phyloP scores from a whole-genome alignment of 2,888 invertebrate species.

The Sipunculus nudus region DNA sequence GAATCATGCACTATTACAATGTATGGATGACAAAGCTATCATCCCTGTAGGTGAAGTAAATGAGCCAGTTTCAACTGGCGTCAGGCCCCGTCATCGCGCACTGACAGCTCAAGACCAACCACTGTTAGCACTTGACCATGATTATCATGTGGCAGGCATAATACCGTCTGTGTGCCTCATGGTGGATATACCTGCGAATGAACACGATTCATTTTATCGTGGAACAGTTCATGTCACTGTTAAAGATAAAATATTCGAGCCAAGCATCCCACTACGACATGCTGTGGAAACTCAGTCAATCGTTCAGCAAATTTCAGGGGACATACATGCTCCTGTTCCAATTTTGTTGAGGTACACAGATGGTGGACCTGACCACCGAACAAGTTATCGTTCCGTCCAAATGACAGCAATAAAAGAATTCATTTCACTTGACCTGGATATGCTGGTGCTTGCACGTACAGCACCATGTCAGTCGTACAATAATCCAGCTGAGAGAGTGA shows the following conservation, averaged over 20 bases:
- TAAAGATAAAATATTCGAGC: constrained; percentile 35
- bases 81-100: constrained; percentile 15
- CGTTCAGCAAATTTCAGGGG: too few species aligned
- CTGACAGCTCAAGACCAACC: constrained; percentile 6
- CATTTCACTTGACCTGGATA: constrained; percentile 21
- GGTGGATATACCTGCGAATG: constrained; percentile 26
- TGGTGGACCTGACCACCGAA: constrained; percentile 31
- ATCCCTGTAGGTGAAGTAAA: constrained; percentile 28
- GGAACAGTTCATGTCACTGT: constrained; percentile 35
- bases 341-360: constrained; percentile 19
- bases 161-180: constrained; percentile 31
- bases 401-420: constrained; percentile 20
- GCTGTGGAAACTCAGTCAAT: constrained; percentile 25
- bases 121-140: constrained; percentile 31
- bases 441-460: constrained; percentile 19
- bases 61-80: constrained; percentile 23
- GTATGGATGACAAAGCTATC: constrained; percentile 35
- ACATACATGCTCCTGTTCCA: too few species aligned
- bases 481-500: constrained; percentile 1
- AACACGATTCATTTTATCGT: constrained; percentile 24
- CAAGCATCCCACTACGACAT: constrained; percentile 27
- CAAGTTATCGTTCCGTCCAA: constrained; percentile 25
- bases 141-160: constrained; percentile 16
- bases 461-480: constrained; percentile 15
- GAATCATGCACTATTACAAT: constrained; percentile 9